phyloP scores from a whole-genome alignment of 2,797 vertebrate genomes.

The Percopsis omiscomaycus region DNA sequence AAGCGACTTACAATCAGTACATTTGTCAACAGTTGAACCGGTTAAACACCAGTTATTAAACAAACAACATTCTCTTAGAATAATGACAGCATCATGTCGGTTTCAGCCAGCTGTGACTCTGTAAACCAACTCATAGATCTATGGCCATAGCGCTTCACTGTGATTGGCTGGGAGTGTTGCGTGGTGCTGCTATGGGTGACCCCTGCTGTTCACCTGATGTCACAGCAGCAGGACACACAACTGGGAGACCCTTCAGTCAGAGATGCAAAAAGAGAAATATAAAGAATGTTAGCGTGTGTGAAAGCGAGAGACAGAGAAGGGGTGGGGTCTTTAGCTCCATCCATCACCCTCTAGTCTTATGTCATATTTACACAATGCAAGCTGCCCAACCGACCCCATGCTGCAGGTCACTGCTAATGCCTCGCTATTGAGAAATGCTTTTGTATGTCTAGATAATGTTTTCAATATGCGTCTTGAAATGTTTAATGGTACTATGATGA shows the following conservation, averaged over 20 bases:
- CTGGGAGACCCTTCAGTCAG: not conserved
- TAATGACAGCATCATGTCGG: not conserved
- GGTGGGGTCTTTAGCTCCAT: not conserved
- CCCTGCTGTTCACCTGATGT: slow-evolving; percentile 32
- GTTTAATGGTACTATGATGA: too few species aligned
- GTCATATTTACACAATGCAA: not conserved
- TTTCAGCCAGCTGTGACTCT: not conserved
- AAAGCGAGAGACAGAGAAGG: not conserved
- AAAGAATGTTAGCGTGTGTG: not conserved
- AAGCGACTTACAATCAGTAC: too few species aligned
- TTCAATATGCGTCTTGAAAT: too few species aligned
- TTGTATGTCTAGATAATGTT: too few species aligned
- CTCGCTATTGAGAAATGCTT: not conserved
- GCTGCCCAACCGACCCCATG: slow-evolving; percentile 17
- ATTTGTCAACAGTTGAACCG: too few species aligned
- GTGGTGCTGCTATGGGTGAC: slow-evolving; percentile 25
- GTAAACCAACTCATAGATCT: not conserved
- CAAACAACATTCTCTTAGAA: too few species aligned
- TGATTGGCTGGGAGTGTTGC: slow-evolving; percentile 21
- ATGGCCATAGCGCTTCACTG: not conserved
- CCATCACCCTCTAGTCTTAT: not conserved
- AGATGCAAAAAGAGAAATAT: slow-evolving; percentile 1
- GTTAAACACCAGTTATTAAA: too few species aligned
- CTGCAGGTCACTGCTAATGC: slow-evolving; percentile 22
- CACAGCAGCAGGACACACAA: slow-evolving; percentile 8